A percentile compares a stretch with the other conserved stretches of the same genome.
phyloP scores from a whole-genome alignment of 2,888 invertebrate species.

The Ophion slaviceki region DNA sequence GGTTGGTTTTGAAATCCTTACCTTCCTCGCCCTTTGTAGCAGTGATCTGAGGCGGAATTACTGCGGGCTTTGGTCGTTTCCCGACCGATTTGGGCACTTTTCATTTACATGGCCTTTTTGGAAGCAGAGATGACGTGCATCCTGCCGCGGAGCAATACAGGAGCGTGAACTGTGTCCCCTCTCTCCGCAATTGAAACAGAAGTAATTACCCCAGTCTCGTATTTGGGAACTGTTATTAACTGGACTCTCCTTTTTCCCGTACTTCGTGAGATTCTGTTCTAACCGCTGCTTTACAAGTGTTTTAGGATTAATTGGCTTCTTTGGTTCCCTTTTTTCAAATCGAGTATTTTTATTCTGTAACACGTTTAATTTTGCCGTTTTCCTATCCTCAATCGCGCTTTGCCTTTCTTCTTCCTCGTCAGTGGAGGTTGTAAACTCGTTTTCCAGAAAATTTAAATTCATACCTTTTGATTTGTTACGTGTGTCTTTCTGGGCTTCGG shows the following conservation, averaged over 20 bases:
- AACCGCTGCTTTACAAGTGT: slow-evolving; percentile 40
- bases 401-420: not conserved
- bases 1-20: not conserved
- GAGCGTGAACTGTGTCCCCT: slow-evolving; percentile 32
- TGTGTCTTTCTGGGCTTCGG: slow-evolving; percentile 7
- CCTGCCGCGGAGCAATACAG: slow-evolving; percentile 32
- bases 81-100: slow-evolving; percentile 45
- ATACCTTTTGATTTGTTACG: not conserved
- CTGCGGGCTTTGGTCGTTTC: slow-evolving; percentile 46
- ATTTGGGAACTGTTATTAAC: not conserved
- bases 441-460: not conserved
- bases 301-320: slow-evolving; percentile 24
- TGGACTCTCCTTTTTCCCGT: slow-evolving; percentile 8
- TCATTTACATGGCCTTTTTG: slow-evolving; percentile 42
- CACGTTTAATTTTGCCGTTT: slow-evolving; percentile 9
- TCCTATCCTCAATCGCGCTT: not conserved
- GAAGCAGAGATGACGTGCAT: slow-evolving; percentile 25
- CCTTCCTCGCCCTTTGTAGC: slow-evolving; percentile 29
- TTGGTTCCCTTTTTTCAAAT: not conserved
- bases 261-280: slow-evolving; percentile 45
- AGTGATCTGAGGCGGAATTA: slow-evolving; percentile 34
- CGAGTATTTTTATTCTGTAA: not conserved
- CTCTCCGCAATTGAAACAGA: slow-evolving; percentile 43
- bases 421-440: not conserved
- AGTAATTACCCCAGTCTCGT: slow-evolving; percentile 31